These are phyloP conservation scores for Hypolimnas misippus DNA, from an alignment of 2,888 invertebrate genomes.

Conservation along the genomic window DNA sequence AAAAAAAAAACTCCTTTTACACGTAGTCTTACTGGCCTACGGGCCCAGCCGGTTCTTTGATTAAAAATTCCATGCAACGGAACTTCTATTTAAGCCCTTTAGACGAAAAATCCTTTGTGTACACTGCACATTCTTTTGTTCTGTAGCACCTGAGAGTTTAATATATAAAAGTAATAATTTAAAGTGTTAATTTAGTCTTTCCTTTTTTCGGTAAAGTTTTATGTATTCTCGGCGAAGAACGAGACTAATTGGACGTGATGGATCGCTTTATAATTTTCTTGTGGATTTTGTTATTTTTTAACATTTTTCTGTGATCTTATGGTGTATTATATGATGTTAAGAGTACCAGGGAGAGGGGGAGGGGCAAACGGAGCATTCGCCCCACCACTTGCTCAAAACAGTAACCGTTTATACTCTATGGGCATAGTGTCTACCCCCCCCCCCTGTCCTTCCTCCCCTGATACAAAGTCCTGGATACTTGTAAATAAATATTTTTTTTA, in stretches of 20 bases:
- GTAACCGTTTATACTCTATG: too few species aligned
- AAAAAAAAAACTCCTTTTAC: conserved; percentile 18
- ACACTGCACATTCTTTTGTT: conserved; percentile 24
- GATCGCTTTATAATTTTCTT: not conserved
- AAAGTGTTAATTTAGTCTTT: conserved; percentile 10
- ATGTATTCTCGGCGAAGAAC: not conserved
- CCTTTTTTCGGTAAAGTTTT: not conserved
- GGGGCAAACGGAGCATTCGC: too few species aligned
- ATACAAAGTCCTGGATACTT: too few species aligned
- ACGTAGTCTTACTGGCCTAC: conserved; percentile 23
- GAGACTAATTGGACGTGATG: not conserved
- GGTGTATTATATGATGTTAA: too few species aligned
- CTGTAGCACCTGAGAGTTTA: conserved; percentile 14
- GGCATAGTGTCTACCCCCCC: too few species aligned
- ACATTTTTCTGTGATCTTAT: too few species aligned
- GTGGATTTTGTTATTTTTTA: too few species aligned
- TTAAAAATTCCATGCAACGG: conserved; percentile 39
- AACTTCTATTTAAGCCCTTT: conserved; percentile 24
- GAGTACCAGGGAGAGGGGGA: too few species aligned
- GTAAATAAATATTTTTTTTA: too few species aligned
- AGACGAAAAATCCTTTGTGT: conserved; percentile 34
- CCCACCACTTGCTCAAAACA: too few species aligned
- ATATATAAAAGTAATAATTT: conserved; percentile 12
- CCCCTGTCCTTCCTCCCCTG: too few species aligned
- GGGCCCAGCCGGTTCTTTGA: conserved; percentile 30